A percentile compares a stretch with the other conserved stretches of the same genome.
Conservation (phyloP, 64 coral and sea anemone species). For the Orbicella faveolata region DNA sequence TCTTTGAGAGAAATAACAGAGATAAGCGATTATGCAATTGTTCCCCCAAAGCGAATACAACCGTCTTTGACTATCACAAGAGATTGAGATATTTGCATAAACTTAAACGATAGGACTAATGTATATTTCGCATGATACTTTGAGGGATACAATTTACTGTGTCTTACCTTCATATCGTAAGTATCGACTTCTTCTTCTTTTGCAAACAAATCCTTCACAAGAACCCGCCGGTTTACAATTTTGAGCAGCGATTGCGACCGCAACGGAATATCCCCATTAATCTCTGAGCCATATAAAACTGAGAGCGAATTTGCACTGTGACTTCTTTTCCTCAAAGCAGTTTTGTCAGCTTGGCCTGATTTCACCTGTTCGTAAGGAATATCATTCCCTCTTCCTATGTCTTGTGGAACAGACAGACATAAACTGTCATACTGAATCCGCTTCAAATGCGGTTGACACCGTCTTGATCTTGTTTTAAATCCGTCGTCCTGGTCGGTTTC, state of each 20-base stretch:
- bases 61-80: neutral
- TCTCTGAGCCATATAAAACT: neutral
- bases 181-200: neutral
- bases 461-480: neutral
- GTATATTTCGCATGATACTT: neutral
- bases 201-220: slow-evolving; percentile 16
- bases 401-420: neutral
- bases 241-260: neutral
- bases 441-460: slow-evolving; percentile 3
- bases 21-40: neutral
- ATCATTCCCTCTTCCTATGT: neutral
- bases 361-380: neutral
- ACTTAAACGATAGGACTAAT: neutral
- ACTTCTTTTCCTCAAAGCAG: neutral
- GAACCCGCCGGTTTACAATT: neutral
- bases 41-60: neutral
- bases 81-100: neutral
- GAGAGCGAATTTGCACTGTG: neutral
- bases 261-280: slow-evolving; percentile 7
- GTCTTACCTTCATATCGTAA: slow-evolving; percentile 11
- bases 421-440: neutral
- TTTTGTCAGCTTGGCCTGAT: neutral
- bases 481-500: neutral
- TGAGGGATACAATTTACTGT: neutral
- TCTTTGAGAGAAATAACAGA: neutral